Percentiles rank a stretch among this genome's conserved stretches.
Evolutionary conservation across 2,888 invertebrate species (phyloP).

Genomic region (Drosophila multiciliata): DNA sequence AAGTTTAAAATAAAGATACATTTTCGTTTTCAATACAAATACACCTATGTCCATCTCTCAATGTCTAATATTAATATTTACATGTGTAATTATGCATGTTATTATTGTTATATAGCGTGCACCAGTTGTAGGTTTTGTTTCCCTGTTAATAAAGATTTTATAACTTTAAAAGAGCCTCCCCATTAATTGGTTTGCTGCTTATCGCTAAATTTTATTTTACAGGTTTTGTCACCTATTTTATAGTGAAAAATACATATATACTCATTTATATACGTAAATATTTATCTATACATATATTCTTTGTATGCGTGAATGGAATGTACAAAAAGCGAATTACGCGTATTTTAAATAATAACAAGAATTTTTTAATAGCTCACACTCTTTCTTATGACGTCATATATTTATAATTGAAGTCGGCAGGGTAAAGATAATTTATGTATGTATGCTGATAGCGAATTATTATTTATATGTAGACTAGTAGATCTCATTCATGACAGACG

Average conservation of each 20-base stretch:
- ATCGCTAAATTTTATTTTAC: slow-evolving; percentile 40
- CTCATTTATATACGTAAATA: neutral
- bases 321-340: slow-evolving; percentile 5
- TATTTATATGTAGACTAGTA: neutral
- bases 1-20: slow-evolving; percentile 32
- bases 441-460: slow-evolving; percentile 23
- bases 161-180: slow-evolving; percentile 11
- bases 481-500: slow-evolving; percentile 19
- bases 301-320: neutral
- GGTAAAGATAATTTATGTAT: slow-evolving; percentile 43
- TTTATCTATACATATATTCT: neutral
- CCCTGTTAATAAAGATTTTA: slow-evolving; percentile 1
- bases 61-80: slow-evolving; percentile 15
- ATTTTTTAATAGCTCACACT: slow-evolving; percentile 30
- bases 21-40: slow-evolving; percentile 24
- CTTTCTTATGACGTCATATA: slow-evolving; percentile 51
- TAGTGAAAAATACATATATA: slow-evolving; percentile 14
- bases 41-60: slow-evolving; percentile 22
- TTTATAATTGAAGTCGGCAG: slow-evolving; percentile 37
- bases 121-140: slow-evolving; percentile 5
- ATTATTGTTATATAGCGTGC: slow-evolving; percentile 21
- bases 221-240: slow-evolving; percentile 38
- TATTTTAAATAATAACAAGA: slow-evolving; percentile 19
- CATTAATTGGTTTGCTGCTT: slow-evolving; percentile 9
- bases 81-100: slow-evolving; percentile 18